Conservation (phyloP, 2,888 invertebrate species). For the Aphidoletes aphidimyza region DNA sequence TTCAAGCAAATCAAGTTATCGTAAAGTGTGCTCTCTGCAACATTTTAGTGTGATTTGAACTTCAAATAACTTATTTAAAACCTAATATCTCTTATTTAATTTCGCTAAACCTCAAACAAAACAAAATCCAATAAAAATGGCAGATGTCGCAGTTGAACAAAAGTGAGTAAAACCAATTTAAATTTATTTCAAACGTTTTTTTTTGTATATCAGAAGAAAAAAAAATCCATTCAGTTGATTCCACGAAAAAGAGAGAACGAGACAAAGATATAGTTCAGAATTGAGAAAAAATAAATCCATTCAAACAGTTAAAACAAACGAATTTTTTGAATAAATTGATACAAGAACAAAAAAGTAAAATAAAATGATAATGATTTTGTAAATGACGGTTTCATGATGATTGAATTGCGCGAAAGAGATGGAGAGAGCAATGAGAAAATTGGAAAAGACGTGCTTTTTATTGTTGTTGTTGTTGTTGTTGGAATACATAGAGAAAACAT, state of each 20-base stretch:
- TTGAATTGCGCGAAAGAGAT: neutral
- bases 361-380: neutral
- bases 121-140: constrained; percentile 63
- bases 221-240: neutral
- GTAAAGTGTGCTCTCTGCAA: constrained; percentile 46
- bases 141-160: constrained; percentile 64
- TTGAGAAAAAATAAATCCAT: neutral
- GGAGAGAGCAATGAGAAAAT: neutral
- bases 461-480: constrained; percentile 11
- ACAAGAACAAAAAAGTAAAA: too few relatives aligned
- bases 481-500: constrained; percentile 42
- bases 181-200: neutral
- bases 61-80: constrained; percentile 52
- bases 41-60: constrained; percentile 1
- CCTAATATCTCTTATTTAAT: constrained; percentile 51
- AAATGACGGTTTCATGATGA: constrained; percentile 39
- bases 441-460: constrained; percentile 19
- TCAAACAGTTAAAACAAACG: neutral
- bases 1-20: constrained; percentile 52
- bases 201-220: neutral
- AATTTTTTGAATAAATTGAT: neutral
- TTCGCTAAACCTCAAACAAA: constrained; percentile 57
- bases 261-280: too few relatives aligned
- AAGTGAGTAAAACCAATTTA: constrained; percentile 64
- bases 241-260: constrained; percentile 1